Conservation (phyloP, 2,888 invertebrate genomes). For the Pseudococcus jackbeardsleyi region DNA sequence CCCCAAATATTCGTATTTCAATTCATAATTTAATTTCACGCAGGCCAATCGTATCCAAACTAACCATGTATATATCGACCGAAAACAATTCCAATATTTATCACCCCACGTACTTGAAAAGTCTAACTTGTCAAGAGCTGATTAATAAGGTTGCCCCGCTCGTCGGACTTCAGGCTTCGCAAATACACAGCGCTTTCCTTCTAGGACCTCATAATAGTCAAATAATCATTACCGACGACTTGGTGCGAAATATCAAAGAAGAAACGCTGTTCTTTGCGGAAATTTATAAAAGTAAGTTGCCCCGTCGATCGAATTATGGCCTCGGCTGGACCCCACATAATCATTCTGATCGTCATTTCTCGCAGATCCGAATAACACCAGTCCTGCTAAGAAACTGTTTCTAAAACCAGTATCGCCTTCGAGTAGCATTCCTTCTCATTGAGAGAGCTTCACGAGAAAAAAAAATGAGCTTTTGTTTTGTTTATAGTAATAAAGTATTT, state of each 20-base stretch:
- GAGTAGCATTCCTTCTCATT: constrained; percentile 59
- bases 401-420: constrained; percentile 50
- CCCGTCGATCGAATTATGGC: background rate
- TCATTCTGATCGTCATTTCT: background rate
- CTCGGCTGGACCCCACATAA: background rate
- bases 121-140: constrained; percentile 76
- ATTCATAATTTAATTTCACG: constrained; percentile 62
- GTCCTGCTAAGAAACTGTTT: constrained; percentile 45
- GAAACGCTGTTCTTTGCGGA: constrained; percentile 80
- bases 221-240: constrained; percentile 86
- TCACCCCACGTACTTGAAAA: constrained; percentile 85
- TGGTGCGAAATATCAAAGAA: constrained; percentile 86
- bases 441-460: background rate
- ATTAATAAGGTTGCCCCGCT: constrained; percentile 69
- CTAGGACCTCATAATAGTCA: constrained; percentile 88
- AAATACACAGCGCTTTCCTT: constrained; percentile 77
- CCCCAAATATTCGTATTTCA: too few species aligned
- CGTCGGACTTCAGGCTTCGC: constrained; percentile 69
- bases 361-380: constrained; percentile 39
- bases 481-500: background rate
- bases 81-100: constrained; percentile 77
- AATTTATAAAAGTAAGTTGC: constrained; percentile 71
- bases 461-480: background rate
- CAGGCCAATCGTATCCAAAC: constrained; percentile 79
- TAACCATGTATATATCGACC: constrained; percentile 84